phyloP scores from a whole-genome alignment of 2,113 vertebrate genomes.

The Sporophila hypoxantha region DNA sequence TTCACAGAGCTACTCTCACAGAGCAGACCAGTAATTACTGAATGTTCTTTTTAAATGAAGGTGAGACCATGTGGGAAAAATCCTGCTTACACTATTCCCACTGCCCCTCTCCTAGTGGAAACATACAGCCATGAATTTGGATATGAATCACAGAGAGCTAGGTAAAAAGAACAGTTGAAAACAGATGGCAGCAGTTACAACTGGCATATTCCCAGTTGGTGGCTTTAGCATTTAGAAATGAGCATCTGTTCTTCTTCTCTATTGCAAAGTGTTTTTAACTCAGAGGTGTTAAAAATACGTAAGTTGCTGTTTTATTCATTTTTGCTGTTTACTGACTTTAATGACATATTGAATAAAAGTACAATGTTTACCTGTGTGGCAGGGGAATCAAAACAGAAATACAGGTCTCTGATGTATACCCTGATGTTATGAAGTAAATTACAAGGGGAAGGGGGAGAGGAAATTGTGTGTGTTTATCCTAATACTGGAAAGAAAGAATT shows the following conservation, averaged over 20 bases:
- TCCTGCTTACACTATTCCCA: constrained; percentile 28
- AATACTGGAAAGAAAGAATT: background rate
- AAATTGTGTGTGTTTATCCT: background rate
- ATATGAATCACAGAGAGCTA: constrained; percentile 59
- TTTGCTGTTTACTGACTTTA: constrained; percentile 72
- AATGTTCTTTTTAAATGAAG: constrained; percentile 14
- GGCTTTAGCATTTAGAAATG: constrained; percentile 76
- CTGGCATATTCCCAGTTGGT: constrained; percentile 76
- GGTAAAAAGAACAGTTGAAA: constrained; percentile 79
- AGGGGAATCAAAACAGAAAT: constrained; percentile 64
- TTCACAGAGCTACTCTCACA: background rate
- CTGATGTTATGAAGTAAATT: background rate
- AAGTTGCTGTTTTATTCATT: constrained; percentile 73
- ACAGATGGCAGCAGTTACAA: constrained; percentile 78
- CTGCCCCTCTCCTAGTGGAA: constrained; percentile 5
- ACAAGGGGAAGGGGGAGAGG: background rate
- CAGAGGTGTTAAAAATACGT: constrained; percentile 73
- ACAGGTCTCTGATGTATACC: constrained; percentile 39
- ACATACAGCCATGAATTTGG: constrained; percentile 51
- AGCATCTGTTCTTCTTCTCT: constrained; percentile 76
- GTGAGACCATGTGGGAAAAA: constrained; percentile 46
- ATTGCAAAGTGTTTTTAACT: constrained; percentile 67
- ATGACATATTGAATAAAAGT: constrained; percentile 61
- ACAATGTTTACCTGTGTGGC: constrained; percentile 66
- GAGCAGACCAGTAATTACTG: background rate